Percentiles rank a stretch among this genome's conserved stretches.
phyloP scores from a whole-genome alignment of 30 jellyfish, hydroid and myxozoan species.

The Chrysaora quinquecirrha region DNA sequence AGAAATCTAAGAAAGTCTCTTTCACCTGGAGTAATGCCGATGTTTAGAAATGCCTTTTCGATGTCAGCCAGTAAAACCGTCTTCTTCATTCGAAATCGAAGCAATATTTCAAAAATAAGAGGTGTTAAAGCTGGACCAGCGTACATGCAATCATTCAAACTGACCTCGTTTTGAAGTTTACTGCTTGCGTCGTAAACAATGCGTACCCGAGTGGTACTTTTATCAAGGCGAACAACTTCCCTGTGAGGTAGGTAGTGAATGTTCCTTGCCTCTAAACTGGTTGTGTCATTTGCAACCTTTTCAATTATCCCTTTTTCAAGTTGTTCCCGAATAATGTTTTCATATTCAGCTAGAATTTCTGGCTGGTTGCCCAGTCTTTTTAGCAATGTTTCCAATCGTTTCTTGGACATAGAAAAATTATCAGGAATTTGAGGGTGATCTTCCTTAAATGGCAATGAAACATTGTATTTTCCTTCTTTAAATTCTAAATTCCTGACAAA shows the following conservation, averaged over 20 bases:
- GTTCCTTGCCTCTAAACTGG: neutral
- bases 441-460: constrained; percentile 37
- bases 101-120: constrained; percentile 11
- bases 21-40: neutral
- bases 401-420: neutral
- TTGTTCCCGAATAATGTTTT: neutral
- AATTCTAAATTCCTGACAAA: constrained; percentile 1
- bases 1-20: constrained; percentile 27
- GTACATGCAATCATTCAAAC: constrained; percentile 23
- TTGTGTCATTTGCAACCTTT: neutral
- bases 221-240: constrained; percentile 32
- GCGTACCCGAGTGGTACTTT: constrained; percentile 39
- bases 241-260: constrained; percentile 56
- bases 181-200: constrained; percentile 71
- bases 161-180: neutral
- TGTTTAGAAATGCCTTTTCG: neutral
- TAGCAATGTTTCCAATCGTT: neutral
- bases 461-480: constrained; percentile 9
- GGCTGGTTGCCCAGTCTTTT: neutral
- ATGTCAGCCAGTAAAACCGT: neutral
- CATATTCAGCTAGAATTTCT: neutral
- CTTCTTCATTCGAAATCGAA: constrained; percentile 19
- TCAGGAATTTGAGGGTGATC: constrained; percentile 17
- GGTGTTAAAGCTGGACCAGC: constrained; percentile 31
- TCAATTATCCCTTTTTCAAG: constrained; percentile 56